Percentiles rank a stretch among this genome's conserved stretches.
phyloP scores from a whole-genome alignment of 2,113 vertebrate species.

The Shinisaurus crocodilurus region DNA sequence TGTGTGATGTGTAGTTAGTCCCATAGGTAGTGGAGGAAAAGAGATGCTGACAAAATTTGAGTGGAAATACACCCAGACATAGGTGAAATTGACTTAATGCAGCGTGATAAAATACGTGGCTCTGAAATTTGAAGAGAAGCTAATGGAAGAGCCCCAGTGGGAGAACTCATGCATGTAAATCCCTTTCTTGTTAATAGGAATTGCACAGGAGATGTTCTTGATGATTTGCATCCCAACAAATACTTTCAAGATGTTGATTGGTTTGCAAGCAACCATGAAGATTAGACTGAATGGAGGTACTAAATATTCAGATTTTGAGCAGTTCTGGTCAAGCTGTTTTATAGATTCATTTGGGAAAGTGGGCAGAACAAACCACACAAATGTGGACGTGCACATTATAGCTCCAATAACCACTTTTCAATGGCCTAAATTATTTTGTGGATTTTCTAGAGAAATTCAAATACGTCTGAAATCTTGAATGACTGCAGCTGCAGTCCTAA shows the following conservation, averaged over 20 bases:
- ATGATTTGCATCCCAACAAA: background rate
- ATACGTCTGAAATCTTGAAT: background rate
- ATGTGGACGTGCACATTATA: background rate
- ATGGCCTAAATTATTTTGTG: background rate
- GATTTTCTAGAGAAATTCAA: background rate
- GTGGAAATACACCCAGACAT: background rate
- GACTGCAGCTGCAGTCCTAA: background rate
- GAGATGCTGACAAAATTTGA: background rate
- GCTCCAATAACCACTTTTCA: background rate
- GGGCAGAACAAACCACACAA: background rate
- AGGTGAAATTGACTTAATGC: background rate
- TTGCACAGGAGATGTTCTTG: background rate
- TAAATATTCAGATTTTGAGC: background rate
- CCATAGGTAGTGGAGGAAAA: background rate
- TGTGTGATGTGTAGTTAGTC: too few species aligned
- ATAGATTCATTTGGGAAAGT: background rate
- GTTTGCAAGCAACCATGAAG: background rate
- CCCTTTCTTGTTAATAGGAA: background rate
- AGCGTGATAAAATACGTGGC: background rate
- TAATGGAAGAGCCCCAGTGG: background rate
- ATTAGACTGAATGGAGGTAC: background rate
- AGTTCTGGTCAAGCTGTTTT: background rate
- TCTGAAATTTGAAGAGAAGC: background rate
- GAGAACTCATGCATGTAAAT: background rate
- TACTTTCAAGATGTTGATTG: background rate